Percentiles rank a stretch among this genome's conserved stretches.
phyloP scores from a whole-genome alignment of 2,797 vertebrate genomes.

The Sternarchorhynchus goeldii region DNA sequence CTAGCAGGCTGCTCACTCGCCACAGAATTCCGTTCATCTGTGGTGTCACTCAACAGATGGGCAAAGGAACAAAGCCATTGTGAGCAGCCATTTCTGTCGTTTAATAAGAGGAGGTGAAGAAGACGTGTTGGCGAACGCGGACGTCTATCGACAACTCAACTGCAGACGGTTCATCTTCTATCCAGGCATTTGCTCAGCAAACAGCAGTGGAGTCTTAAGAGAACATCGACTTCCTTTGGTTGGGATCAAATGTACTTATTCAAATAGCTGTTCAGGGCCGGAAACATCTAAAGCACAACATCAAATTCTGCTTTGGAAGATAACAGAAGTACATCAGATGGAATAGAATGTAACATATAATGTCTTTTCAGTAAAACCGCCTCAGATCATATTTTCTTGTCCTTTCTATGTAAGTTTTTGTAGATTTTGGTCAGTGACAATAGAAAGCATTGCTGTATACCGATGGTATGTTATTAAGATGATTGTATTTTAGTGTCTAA shows the following conservation, averaged over 20 bases:
- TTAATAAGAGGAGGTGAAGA: not conserved
- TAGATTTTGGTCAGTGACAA: too few species aligned
- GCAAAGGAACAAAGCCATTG: slow-evolving; percentile 28
- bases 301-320: too few species aligned
- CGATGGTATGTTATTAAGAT: too few species aligned
- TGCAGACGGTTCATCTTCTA: not conserved
- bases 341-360: not conserved
- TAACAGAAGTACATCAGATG: not conserved
- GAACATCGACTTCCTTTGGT: not conserved
- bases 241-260: not conserved
- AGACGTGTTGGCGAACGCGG: not conserved
- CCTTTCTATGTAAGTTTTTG: too few species aligned
- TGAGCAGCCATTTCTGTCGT: not conserved
- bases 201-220: not conserved
- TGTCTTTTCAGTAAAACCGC: too few species aligned
- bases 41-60: slow-evolving; percentile 39
- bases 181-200: not conserved
- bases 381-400: too few species aligned
- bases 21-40: slow-evolving; percentile 18
- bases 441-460: too few species aligned
- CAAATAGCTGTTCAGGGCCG: not conserved
- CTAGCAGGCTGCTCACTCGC: not conserved
- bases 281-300: not conserved
- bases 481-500: too few species aligned
- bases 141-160: not conserved